phyloP scores from a whole-genome alignment of 2,888 invertebrate species.

The Athrips mouffetella region DNA sequence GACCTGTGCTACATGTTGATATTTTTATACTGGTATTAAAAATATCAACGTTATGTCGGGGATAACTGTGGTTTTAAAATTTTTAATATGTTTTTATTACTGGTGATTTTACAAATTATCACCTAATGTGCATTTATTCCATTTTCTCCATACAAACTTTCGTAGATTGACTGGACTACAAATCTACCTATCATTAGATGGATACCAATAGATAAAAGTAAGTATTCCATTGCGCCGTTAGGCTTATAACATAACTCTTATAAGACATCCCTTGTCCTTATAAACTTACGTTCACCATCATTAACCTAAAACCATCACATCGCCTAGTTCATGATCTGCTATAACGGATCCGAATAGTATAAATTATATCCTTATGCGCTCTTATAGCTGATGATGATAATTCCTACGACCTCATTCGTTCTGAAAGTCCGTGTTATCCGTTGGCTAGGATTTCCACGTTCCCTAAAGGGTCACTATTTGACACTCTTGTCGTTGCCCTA shows the following conservation, averaged over 20 bases:
- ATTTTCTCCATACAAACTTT: background rate
- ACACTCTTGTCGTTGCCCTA: no score
- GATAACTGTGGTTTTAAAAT: no score
- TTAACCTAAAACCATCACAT: constrained; percentile 18
- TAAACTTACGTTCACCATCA: constrained; percentile 17
- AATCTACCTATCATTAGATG: background rate
- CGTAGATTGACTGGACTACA: no score
- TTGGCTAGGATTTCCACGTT: background rate
- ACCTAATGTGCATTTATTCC: no score
- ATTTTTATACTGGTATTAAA: no score
- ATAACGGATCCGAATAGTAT: constrained; percentile 15
- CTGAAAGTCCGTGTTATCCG: background rate
- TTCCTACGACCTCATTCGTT: background rate
- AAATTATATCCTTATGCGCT: constrained; percentile 8
- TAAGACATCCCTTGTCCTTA: background rate
- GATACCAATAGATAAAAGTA: no score
- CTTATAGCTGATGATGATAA: constrained; percentile 1
- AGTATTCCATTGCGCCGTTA: constrained; percentile 1
- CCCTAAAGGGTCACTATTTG: no score
- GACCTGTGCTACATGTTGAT: no score
- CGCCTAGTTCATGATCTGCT: constrained; percentile 15
- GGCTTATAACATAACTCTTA: no score
- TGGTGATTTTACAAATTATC: no score
- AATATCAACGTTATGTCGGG: no score
- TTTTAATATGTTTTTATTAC: no score